Conservation (phyloP, 2,888 invertebrate species). For the Cantharis rufa region DNA sequence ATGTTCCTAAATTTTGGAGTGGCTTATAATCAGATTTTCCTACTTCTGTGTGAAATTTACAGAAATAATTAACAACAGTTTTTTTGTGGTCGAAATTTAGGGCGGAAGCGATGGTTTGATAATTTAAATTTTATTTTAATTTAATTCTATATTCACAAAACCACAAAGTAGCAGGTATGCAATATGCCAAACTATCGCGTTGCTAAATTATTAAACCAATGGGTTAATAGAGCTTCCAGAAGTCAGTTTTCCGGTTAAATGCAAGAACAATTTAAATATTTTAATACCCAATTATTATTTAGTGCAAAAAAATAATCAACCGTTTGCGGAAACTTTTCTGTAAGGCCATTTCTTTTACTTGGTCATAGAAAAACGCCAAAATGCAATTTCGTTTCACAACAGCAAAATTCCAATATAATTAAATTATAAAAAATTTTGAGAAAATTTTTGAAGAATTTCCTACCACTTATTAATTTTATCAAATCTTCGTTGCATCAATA, state of each 20-base stretch:
- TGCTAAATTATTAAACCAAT: background rate
- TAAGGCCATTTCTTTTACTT: background rate
- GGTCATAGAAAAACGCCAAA: background rate
- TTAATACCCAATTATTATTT: background rate
- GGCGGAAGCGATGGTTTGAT: slow-evolving; percentile 25
- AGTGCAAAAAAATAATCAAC: background rate
- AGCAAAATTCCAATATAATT: background rate
- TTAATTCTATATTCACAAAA: slow-evolving; percentile 9
- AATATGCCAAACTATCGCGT: background rate
- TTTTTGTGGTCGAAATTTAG: slow-evolving; percentile 10
- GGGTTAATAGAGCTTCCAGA: background rate
- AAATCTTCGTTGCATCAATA: background rate
- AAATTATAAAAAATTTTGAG: background rate
- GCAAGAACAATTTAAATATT: background rate
- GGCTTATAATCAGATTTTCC: slow-evolving; percentile 22
- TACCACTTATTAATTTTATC: background rate
- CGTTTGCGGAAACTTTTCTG: background rate
- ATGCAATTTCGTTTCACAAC: background rate
- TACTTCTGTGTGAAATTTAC: slow-evolving; percentile 27
- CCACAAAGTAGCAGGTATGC: slow-evolving; percentile 15
- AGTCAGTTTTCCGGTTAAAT: background rate
- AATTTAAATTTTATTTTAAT: slow-evolving; percentile 24
- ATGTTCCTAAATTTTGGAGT: slow-evolving; percentile 13
- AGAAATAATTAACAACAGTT: slow-evolving; percentile 20
- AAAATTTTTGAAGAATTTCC: background rate